A percentile compares a stretch with the other conserved stretches of the same genome.
Conservation (phyloP, 2,888 invertebrate genomes). For the Coecobrya sp. region DNA sequence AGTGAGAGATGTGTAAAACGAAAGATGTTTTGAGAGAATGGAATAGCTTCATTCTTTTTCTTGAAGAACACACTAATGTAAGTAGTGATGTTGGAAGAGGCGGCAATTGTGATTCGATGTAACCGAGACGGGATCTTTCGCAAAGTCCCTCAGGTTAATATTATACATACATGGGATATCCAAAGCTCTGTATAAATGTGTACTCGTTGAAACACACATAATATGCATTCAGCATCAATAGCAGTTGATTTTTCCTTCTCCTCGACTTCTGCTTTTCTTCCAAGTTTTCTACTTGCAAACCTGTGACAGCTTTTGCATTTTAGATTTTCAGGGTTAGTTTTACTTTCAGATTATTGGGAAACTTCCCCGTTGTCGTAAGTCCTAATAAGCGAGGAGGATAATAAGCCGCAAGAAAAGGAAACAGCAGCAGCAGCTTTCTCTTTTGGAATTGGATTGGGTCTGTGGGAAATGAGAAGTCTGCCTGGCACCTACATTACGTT, state of each 20-base stretch:
- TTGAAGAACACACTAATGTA: background rate
- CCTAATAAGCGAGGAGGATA: constrained; percentile 13
- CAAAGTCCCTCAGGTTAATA: constrained; percentile 35
- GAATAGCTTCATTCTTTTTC: background rate
- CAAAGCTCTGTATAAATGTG: background rate
- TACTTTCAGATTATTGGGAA: background rate
- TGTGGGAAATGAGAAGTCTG: constrained; percentile 6
- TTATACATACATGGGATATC: background rate
- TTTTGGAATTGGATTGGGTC: constrained; percentile 41
- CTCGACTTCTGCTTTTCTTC: background rate
- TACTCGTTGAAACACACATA: background rate
- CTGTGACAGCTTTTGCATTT: constrained; percentile 60
- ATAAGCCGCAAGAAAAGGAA: background rate
- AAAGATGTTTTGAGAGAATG: background rate
- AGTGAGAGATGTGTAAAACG: background rate
- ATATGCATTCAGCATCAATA: too few species aligned
- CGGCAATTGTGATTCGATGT: too few species aligned
- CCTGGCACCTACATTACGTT: background rate
- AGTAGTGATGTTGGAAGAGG: background rate
- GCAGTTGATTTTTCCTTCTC: background rate
- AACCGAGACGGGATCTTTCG: constrained; percentile 12
- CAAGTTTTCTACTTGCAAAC: background rate
- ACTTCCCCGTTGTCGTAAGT: background rate
- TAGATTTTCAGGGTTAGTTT: constrained; percentile 56
- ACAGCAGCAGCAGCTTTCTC: background rate